Evolutionary conservation across 2,888 invertebrate species (phyloP), one percentile per base, ranked within the genome.

Genomic region (Lagria hirta): DNA sequence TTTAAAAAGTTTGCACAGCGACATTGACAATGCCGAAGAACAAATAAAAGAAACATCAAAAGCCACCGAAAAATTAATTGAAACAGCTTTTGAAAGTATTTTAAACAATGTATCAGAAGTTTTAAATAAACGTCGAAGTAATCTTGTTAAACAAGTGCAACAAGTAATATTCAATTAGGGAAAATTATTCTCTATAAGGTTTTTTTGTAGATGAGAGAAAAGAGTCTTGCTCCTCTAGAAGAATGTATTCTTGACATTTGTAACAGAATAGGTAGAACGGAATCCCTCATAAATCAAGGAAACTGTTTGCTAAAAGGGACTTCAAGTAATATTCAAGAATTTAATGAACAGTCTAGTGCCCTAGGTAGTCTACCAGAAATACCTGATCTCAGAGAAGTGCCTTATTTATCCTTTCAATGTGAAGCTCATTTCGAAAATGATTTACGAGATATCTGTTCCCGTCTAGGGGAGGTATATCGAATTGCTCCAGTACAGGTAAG

Each of bases 301-400:
- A 61, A 65, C n/a, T 58, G 61, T 34, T 28, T 62, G 21, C 29
- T 53, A 18, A 51, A 52, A 35, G 37, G 26, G 16, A 37, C 54
- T 51, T 46, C 45, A 54, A 38, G 46, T 7, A 44, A 57, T 54
- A 24, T 57, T 8, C 52, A 60, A 16, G 56, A 50, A 37, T 68
- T 68, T 52, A 50, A 55, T 36, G 50, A 51, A 16, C 57, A 64
- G 43, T 58, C 67, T 15, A 61, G 56, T 37, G 46, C 57, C 21
- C 50, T 75, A 36, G 75, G 74, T 30, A 76, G 75, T 55, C 67
- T 79, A 43, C 79, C 79, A 14, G 78, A 76, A 54, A 75, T 79
- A 10, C 79, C 79, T 16, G 69, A 70, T 36, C 64, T 75, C n/a
- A 73, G 74, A 52, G 77, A 78, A 52, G 76, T 79, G 44, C 75